Evolutionary conservation across 2,797 vertebrate species (phyloP).

Genomic region (Lepus townsendii): DNA sequence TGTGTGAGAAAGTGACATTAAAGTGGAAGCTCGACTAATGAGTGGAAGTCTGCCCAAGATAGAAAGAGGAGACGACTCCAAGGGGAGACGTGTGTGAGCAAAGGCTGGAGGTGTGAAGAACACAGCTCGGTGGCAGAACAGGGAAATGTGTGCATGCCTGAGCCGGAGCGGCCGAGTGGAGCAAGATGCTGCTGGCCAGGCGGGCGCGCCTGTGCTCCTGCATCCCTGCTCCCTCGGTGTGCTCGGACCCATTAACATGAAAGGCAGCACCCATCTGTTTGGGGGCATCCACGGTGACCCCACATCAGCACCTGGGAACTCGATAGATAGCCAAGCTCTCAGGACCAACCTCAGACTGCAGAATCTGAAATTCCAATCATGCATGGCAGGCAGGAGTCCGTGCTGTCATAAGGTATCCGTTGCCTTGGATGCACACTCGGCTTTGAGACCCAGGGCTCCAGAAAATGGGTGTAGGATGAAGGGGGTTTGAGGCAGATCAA

Average conservation of each 20-base stretch:
- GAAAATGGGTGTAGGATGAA: background rate
- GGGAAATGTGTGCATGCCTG: too few relatives aligned
- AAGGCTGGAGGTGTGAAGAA: background rate
- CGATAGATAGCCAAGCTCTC: background rate
- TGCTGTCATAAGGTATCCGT: too few relatives aligned
- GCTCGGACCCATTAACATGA: too few relatives aligned
- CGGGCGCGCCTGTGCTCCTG: background rate
- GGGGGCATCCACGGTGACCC: too few relatives aligned
- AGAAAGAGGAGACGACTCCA: conserved; percentile 38
- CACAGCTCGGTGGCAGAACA: fast-evolving
- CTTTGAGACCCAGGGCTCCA: background rate
- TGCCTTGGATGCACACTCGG: background rate
- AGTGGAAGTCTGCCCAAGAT: conserved; percentile 59
- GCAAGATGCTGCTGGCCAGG: too few relatives aligned
- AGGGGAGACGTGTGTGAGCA: background rate
- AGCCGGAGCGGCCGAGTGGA: background rate
- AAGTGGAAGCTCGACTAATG: conserved; percentile 48
- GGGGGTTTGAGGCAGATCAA: background rate
- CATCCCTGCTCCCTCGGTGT: too few relatives aligned
- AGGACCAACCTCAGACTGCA: background rate
- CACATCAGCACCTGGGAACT: background rate
- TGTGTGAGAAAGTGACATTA: conserved; percentile 68
- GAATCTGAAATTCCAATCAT: background rate
- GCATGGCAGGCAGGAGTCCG: background rate
- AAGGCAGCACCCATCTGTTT: background rate